Percentiles rank a stretch among this genome's conserved stretches.
phyloP scores from a whole-genome alignment of 2,113 vertebrate species.

The Alethe diademata region DNA sequence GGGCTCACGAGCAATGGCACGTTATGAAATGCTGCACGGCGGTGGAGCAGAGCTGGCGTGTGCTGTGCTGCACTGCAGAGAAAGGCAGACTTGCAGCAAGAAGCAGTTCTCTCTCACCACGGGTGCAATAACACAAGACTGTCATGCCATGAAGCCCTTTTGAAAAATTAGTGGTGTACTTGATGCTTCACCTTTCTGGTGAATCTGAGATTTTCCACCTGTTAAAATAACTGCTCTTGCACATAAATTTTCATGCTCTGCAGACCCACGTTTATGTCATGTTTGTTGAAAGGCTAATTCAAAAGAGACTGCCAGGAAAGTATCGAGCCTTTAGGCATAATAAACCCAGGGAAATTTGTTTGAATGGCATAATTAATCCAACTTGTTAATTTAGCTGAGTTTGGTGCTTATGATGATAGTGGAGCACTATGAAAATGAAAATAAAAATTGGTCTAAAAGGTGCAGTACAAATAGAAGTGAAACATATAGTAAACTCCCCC shows the following conservation, averaged over 20 bases:
- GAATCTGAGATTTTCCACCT: not conserved
- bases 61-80: conserved; percentile 43
- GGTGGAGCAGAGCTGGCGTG: not conserved
- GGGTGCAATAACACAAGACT: not conserved
- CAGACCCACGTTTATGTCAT: not conserved
- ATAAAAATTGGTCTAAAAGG: conserved; percentile 4
- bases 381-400: conserved; percentile 4
- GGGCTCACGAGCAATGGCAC: not conserved
- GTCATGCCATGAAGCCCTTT: not conserved
- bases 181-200: not conserved
- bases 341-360: conserved; percentile 13
- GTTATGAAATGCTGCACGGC: conserved; percentile 7
- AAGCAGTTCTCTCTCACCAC: not conserved
- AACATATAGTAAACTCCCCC: not conserved
- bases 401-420: not conserved
- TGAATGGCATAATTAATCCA: conserved; percentile 6
- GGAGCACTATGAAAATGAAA: conserved; percentile 2
- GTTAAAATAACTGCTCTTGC: not conserved
- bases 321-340: not conserved
- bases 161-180: not conserved
- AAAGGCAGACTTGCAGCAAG: not conserved
- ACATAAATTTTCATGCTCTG: not conserved
- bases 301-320: not conserved
- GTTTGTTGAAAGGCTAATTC: not conserved
- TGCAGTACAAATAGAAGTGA: not conserved